These are phyloP conservation scores for Idris sp. DNA, from an alignment of 1,140 invertebrate species.

Conservation along the genomic window DNA sequence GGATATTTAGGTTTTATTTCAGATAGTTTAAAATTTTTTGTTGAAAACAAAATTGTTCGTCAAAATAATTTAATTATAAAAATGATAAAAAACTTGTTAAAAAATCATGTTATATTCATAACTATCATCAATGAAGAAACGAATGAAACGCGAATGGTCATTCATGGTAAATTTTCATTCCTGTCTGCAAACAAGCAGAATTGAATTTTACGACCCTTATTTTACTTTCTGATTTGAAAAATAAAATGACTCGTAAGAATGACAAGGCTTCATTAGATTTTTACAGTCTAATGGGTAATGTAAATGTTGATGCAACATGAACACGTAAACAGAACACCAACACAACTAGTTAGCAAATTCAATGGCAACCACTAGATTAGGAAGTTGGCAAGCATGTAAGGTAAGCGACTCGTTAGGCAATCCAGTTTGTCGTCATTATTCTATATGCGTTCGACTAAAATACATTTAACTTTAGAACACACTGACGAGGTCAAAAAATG, in stretches of 20 bases:
- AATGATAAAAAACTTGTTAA: too few relatives aligned
- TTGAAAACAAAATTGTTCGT: too few relatives aligned
- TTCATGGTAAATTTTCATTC: slow-evolving; percentile 5
- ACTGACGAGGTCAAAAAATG: too few relatives aligned
- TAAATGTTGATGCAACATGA: slow-evolving; percentile 42
- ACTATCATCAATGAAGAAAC: neutral
- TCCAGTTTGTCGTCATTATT: slow-evolving; percentile 35
- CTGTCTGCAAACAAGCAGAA: neutral
- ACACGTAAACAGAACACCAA: slow-evolving; percentile 39
- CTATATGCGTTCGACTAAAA: slow-evolving; percentile 28
- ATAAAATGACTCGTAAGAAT: slow-evolving; percentile 5
- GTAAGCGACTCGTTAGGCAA: slow-evolving; percentile 54
- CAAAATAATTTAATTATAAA: too few relatives aligned
- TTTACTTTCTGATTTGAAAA: slow-evolving; percentile 6
- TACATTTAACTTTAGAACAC: slow-evolving; percentile 28
- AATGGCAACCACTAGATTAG: slow-evolving; percentile 58
- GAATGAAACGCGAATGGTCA: neutral
- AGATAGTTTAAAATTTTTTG: too few relatives aligned
- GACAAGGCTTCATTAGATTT: slow-evolving; percentile 18
- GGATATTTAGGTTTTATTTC: too few relatives aligned
- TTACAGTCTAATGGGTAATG: slow-evolving; percentile 24
- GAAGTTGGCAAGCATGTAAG: slow-evolving; percentile 49
- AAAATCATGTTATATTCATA: too few relatives aligned
- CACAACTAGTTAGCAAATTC: slow-evolving; percentile 54
- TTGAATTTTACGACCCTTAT: slow-evolving; percentile 18